phyloP scores from a whole-genome alignment of 2,888 invertebrate species.

The Drosophila peninsularis region DNA sequence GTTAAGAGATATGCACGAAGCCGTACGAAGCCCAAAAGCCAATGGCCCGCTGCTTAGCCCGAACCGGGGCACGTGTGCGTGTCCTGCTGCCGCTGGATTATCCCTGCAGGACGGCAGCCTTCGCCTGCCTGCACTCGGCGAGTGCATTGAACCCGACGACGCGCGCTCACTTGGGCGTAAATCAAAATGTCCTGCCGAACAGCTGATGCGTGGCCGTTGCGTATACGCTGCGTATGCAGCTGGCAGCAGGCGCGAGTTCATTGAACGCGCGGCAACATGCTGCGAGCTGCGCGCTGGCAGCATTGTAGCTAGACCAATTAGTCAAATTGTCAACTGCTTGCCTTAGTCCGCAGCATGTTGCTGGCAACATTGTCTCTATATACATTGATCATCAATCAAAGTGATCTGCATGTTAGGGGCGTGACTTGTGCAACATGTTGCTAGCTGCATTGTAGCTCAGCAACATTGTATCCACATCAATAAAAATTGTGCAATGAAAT shows the following conservation, averaged over 20 bases:
- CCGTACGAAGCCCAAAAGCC: slow-evolving; percentile 76
- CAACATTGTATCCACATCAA: neutral
- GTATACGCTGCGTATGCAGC: slow-evolving; percentile 49
- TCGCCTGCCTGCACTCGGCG: slow-evolving; percentile 34
- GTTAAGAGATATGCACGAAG: slow-evolving; percentile 54
- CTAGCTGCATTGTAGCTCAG: neutral
- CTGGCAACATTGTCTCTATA: neutral
- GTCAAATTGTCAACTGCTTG: neutral
- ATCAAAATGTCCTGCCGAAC: slow-evolving; percentile 65
- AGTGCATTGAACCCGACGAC: slow-evolving; percentile 68
- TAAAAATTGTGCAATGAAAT: too few relatives aligned
- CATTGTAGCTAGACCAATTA: neutral
- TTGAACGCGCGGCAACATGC: slow-evolving; percentile 50
- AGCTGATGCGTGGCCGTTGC: slow-evolving; percentile 58
- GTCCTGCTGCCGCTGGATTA: slow-evolving; percentile 63
- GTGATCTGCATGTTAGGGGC: neutral
- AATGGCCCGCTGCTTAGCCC: slow-evolving; percentile 63
- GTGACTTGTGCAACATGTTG: neutral
- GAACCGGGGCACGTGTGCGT: slow-evolving; percentile 64
- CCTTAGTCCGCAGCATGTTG: neutral
- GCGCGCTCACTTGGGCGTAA: slow-evolving; percentile 62
- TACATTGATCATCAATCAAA: neutral
- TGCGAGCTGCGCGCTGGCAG: slow-evolving; percentile 1
- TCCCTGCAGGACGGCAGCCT: slow-evolving; percentile 60
- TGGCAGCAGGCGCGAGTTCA: slow-evolving; percentile 35